These are phyloP conservation scores for Gracilinanus agilis DNA, from an alignment of 2,113 vertebrate species.

Conservation along the genomic window DNA sequence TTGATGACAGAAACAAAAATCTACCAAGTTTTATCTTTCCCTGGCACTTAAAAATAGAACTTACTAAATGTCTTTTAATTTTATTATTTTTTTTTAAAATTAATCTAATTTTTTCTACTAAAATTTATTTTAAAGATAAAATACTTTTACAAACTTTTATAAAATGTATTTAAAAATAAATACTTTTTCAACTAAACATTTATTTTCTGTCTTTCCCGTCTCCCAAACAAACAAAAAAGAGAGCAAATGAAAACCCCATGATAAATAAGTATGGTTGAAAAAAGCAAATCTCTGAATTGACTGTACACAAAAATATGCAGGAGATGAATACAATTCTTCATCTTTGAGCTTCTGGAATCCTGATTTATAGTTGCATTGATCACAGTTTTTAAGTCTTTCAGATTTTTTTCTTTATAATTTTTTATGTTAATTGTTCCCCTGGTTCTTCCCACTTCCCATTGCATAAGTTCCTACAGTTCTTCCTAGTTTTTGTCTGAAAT, in stretches of 20 bases:
- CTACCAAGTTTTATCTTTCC: background rate
- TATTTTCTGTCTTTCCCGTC: background rate
- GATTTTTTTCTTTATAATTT: background rate
- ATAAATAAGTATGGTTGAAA: background rate
- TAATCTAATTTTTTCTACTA: background rate
- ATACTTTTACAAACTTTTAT: too few relatives aligned
- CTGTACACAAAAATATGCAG: background rate
- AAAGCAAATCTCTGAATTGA: background rate
- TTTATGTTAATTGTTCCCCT: background rate
- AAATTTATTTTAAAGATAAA: background rate
- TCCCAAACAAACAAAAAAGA: background rate
- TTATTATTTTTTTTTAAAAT: background rate
- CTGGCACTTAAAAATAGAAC: background rate
- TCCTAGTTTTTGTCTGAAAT: background rate
- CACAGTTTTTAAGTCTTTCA: background rate
- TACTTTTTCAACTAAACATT: background rate
- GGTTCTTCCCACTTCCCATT: background rate
- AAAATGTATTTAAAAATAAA: background rate
- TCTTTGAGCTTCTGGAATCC: background rate
- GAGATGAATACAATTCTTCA: background rate
- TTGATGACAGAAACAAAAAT: conserved; percentile 5
- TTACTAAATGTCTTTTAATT: conserved; percentile 1
- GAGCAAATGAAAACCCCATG: background rate
- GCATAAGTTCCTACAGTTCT: background rate
- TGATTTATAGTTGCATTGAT: background rate